A percentile compares a stretch with the other conserved stretches of the same genome.
Conservation (phyloP, 2,113 vertebrate genomes). For the Nibea coibor region DNA sequence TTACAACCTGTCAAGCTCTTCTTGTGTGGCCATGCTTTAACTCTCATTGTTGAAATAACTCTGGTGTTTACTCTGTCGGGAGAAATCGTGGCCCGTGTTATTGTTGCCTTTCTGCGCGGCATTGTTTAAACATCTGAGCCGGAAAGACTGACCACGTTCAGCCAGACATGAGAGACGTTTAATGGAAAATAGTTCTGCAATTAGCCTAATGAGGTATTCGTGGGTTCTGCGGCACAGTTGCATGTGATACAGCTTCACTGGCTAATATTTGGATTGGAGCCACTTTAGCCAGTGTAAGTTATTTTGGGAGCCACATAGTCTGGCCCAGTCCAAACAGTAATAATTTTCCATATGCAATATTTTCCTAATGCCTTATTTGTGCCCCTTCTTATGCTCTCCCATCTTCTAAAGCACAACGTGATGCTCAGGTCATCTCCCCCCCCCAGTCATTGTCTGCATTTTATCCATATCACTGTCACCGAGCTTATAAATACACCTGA, state of each 20-base stretch:
- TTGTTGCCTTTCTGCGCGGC: not conserved
- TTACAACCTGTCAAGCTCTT: not conserved
- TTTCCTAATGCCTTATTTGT: constrained; percentile 49
- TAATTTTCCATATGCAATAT: constrained; percentile 45
- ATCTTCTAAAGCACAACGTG: not conserved
- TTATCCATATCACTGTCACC: not conserved
- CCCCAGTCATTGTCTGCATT: not conserved
- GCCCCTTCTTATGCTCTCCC: not conserved
- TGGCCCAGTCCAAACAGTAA: constrained; percentile 38
- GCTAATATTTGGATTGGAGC: constrained; percentile 50
- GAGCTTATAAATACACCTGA: not conserved
- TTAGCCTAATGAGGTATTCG: constrained; percentile 45
- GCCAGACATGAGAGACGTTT: constrained; percentile 21
- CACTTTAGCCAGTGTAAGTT: constrained; percentile 44
- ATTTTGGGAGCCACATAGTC: constrained; percentile 54
- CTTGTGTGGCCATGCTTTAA: not conserved
- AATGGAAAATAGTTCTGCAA: constrained; percentile 34
- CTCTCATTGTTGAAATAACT: not conserved
- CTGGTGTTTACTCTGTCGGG: not conserved
- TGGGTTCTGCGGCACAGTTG: constrained; percentile 9
- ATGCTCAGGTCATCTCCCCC: constrained; percentile 1
- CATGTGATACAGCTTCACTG: constrained; percentile 27
- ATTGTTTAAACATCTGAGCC: not conserved
- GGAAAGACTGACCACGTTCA: not conserved
- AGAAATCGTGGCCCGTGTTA: not conserved